Evolutionary conservation across 1,140 invertebrate species (phyloP), one percentile per base, ranked within the genome.

Genomic region (Theocolax elegans): DNA sequence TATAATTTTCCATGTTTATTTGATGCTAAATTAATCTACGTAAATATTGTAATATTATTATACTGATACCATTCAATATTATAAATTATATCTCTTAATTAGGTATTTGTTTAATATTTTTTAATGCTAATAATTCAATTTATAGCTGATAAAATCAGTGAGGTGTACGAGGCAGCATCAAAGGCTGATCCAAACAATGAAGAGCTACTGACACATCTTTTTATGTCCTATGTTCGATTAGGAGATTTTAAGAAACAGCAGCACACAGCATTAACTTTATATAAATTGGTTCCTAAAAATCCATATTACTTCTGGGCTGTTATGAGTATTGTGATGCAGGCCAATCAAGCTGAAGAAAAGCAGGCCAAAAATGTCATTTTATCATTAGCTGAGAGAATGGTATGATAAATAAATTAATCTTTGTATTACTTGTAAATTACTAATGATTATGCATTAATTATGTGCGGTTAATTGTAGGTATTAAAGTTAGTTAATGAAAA

Each of bases 251-350:
- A 95, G 79, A 92, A 94, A 27, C 97, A 99, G 80, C 95, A 98
- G 78, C 89, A 92, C 69, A 92, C 92, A 9, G 97, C 97, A 1
- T 90, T 98, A 87, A 88, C 89, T 21, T 87, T 99, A 4, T 98
- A 97, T 80, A 97, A 96, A 86, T 85, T 95, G 29, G 92, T 92
- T 80, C 92, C 94, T 27, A 98, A 98, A 84, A 97, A 96, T 83
- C 96, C 96, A 0, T 99, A 99, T 84, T 98, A 97, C 81, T 98
- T 97, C 83, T 99, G 97, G 97, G 93, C 94, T 66, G 92, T 98
- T 15, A 98, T 98, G 93, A 97, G 95, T 82, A 91, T 97, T 79
- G 92, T 98, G 17, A 92, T 98, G 88, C 96, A 97, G 88, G 94
- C 94, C 70, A 77, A 81, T 68, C 78, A 80, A 64, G 78, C 80